Conservation (phyloP, 2,113 vertebrate genomes). For the Lepus timidus region DNA sequence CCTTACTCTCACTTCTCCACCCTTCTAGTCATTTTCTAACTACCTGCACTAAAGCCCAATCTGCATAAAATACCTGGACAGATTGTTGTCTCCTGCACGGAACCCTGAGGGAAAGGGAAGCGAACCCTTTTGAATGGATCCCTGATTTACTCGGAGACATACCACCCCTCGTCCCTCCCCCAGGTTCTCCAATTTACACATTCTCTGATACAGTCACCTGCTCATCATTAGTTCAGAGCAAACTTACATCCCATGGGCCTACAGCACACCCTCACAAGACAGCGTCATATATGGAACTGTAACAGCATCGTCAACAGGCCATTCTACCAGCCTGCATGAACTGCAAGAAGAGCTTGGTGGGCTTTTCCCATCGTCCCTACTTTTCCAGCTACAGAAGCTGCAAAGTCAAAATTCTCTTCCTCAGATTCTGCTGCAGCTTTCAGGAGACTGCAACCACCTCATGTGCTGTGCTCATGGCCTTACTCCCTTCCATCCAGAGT, state of each 20-base stretch:
- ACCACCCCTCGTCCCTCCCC: background rate
- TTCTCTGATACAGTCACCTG: background rate
- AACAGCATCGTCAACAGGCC: background rate
- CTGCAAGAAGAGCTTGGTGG: background rate
- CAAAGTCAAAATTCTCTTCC: constrained; percentile 11
- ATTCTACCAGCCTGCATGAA: background rate
- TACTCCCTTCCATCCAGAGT: background rate
- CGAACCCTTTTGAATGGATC: background rate
- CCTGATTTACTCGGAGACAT: background rate
- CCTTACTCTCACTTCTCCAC: background rate
- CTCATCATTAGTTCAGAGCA: constrained; percentile 11
- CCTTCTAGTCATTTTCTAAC: background rate
- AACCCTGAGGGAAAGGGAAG: background rate
- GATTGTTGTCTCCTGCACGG: background rate
- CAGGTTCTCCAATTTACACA: background rate
- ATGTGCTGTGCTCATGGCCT: background rate
- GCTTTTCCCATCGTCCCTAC: background rate
- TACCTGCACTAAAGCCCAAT: constrained; percentile 36
- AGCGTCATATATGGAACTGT: background rate
- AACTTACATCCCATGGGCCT: background rate
- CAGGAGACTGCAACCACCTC: background rate
- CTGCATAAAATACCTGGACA: constrained; percentile 26
- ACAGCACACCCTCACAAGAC: background rate
- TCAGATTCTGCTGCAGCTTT: background rate
- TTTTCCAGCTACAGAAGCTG: background rate